Percentiles rank a stretch among this genome's conserved stretches.
Conservation (phyloP, 64 coral and sea anemone genomes). For the Dendronephthya gigantea region DNA sequence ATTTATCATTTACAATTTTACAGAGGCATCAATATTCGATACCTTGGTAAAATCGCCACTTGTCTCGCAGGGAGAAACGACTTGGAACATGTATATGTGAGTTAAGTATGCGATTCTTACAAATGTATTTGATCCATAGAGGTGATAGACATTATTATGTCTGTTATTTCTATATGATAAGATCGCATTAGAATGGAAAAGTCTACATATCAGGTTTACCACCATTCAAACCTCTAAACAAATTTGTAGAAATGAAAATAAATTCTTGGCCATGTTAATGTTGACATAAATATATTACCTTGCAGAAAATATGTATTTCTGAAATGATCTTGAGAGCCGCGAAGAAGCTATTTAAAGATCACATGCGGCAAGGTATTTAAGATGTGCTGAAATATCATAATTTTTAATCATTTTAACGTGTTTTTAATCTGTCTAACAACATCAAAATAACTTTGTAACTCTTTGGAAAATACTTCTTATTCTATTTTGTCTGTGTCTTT, state of each 20-base stretch:
- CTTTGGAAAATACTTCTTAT: too few species aligned
- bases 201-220: too few species aligned
- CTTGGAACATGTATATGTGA: constrained; percentile 87
- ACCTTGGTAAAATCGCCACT: constrained; percentile 67
- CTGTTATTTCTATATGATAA: too few species aligned
- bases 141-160: background rate
- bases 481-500: too few species aligned
- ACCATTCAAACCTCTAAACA: too few species aligned
- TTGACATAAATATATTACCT: background rate
- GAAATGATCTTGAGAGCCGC: constrained; percentile 85
- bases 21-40: constrained; percentile 86
- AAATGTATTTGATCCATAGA: background rate
- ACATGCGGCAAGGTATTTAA: constrained; percentile 38
- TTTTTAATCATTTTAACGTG: too few species aligned
- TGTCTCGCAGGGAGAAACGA: constrained; percentile 51
- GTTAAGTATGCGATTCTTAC: background rate
- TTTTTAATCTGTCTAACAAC: too few species aligned
- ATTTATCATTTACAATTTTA: background rate
- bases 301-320: constrained; percentile 72
- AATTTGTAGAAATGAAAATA: too few species aligned
- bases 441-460: too few species aligned
- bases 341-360: constrained; percentile 74
- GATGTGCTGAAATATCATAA: background rate
- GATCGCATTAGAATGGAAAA: too few species aligned
- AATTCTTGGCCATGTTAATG: too few species aligned